Base-by-base conservation (phyloP, 2,888 invertebrate genomes). In the Stegophylla sp. region DNA sequence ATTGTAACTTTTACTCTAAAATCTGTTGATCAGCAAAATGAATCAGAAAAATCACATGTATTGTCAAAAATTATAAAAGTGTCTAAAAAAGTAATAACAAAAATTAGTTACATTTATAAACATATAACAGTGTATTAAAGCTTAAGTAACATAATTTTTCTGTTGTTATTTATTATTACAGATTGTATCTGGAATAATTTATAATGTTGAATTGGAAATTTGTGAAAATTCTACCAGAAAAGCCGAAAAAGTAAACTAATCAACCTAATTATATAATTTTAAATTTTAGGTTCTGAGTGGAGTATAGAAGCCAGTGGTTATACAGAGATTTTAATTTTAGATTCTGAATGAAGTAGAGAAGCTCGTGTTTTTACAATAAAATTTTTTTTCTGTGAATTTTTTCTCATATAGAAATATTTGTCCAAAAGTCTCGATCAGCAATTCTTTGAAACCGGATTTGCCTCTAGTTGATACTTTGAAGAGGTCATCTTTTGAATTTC, bases 21-120 rank as follows among this genome's bases (percentile, higher is more conserved):
- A 5, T 69, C 59, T 28, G 4, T 79, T 51, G 23, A 79, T 61
- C 12, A 63, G 23, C 41, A 71, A 71, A 61, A 61, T 48, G 61
- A 61, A 61, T 71, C 23, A 15, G 51, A 23, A 41, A 71, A 63
- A 69, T 26, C 71, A 63, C 79, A 63, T 51, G 10, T 71, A 12
- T 28, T 71, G 71, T 71, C 79, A 53, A 79, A 79, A 79, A n/a
- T 79, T n/a, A 48, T 79, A 48, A 69, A 43, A 23, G 79, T 34
- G 20, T 43, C 71, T 12, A 79, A 79, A 71, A 69, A 79, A 71
- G 79, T 71, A 48, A 71, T 7, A 23, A 34, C 28, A 34, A 43
- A 41, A n/a, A 28, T 23, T 9, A 12, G 5, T 72, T 17, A n/a
- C 3, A 13, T 74, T 51, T 23, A 17, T 48, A 48, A 34, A 63